Evolutionary conservation across 2,797 vertebrate species (phyloP), one percentile per base, ranked within the genome.

Genomic region (Darevskia mixta): DNA sequence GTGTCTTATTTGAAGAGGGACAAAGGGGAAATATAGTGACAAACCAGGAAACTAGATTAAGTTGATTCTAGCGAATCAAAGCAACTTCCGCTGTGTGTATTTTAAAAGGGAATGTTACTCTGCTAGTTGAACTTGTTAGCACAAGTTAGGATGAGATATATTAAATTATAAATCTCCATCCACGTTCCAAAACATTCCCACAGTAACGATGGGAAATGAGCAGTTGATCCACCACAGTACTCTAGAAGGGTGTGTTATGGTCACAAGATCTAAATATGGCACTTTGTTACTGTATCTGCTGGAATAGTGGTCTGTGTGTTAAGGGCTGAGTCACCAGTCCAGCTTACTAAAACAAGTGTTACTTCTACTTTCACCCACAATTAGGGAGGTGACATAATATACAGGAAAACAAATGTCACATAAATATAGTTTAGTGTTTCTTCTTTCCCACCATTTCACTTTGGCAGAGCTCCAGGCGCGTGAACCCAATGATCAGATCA

Each of bases 211-310:
- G 88, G 92, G 92, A 95, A 94, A 93, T 85, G 82, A 90, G 45
- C 92, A 95, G 93, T 94, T 95, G 94, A 95, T 95, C 93, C 94
- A 95, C 92, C 91, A 90, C 85, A 95, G 83, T 93, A 94, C 94
- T 67, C 88, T 94, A 90, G 84, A 81, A 94, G 88, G 90, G 92
- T 92, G 93, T 55, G 93, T 92, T 96, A 94, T 93, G 94, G 94
- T 94, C 94, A 95, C 91, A 93, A 90, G 79, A 73, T 89, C 94
- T 96, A 96, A 96, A 94, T 94, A 94, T 38, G 89, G 95, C 91
- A 87, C 91, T 2, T 0, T 90, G 91, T 94, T 94, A 95, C 95
- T 95, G 93, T 94, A 94, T 89, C 81, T 93, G 86, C 41, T 0
- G 86, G 85, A 86, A 94, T 90, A 92, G 92, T 72, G 0, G 90